Percentiles rank a stretch among this genome's conserved stretches.
Conservation (phyloP, 2,888 invertebrate genomes). For the Chrysolina americana region DNA sequence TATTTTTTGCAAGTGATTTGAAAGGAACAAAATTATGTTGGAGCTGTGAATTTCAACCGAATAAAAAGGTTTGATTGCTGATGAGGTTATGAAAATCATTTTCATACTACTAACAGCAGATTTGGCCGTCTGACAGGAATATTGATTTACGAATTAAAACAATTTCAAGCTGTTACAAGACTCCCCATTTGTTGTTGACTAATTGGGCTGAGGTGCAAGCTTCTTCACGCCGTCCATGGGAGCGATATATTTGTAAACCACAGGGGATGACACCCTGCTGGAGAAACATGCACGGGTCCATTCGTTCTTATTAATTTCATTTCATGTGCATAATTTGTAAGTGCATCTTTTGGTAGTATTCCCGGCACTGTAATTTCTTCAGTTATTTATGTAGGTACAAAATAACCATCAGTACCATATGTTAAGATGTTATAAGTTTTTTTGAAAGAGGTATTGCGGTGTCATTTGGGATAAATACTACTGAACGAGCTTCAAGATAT, state of each 20-base stretch:
- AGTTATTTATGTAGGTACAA: too few relatives aligned
- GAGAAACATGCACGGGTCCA: neutral
- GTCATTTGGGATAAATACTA: too few relatives aligned
- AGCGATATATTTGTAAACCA: neutral
- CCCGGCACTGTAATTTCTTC: neutral
- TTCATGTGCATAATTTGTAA: neutral
- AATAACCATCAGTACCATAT: too few relatives aligned
- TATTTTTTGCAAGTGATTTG: too few relatives aligned
- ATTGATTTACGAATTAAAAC: neutral
- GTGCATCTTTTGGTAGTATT: neutral
- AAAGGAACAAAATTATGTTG: too few relatives aligned
- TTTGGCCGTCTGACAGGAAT: neutral
- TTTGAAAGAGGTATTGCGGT: too few relatives aligned
- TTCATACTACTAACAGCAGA: neutral
- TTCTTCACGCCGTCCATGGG: neutral
- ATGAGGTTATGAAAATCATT: neutral
- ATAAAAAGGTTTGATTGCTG: too few relatives aligned
- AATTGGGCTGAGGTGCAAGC: neutral
- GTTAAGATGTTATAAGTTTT: too few relatives aligned
- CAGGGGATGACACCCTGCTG: conserved; percentile 1
- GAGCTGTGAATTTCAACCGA: too few relatives aligned
- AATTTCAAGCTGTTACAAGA: neutral
- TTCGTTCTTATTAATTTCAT: neutral
- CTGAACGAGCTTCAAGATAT: too few relatives aligned
- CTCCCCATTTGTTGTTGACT: neutral